A percentile compares a stretch with the other conserved stretches of the same genome.
These are phyloP conservation scores for Heliocidaris tuberculata DNA, from an alignment of 35 echinoderm and acorn worm genomes.

Conservation along the genomic window DNA sequence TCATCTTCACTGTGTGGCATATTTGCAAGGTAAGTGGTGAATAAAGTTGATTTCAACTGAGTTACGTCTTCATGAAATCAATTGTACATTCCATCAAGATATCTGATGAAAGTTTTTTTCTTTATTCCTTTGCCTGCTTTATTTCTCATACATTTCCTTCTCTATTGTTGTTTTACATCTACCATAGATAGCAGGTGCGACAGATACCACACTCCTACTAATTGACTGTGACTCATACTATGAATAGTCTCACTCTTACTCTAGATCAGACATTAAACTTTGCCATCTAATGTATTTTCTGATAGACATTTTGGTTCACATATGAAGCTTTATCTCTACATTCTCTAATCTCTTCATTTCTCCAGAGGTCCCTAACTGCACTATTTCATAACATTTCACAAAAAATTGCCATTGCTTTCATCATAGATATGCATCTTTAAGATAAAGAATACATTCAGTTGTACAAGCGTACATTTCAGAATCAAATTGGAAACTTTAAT, in stretches of 20 bases:
- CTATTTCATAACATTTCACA: background rate
- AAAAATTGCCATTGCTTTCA: background rate
- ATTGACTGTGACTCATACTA: background rate
- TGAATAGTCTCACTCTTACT: no score
- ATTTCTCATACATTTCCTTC: no score
- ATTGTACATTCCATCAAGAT: background rate
- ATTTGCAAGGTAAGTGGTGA: background rate
- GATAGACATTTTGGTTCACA: background rate
- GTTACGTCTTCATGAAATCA: background rate
- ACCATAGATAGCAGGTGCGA: background rate
- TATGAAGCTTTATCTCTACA: background rate
- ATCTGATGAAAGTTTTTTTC: no score
- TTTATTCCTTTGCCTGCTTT: no score
- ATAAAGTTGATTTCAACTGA: background rate
- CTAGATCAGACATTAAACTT: background rate
- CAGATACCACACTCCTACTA: background rate
- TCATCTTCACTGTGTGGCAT: background rate
- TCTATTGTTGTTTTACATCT: background rate
- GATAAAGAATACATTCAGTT: background rate
- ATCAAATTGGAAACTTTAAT: background rate
- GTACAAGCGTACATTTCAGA: background rate
- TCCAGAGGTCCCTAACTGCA: no score
- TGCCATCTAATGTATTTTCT: conserved; percentile 2
- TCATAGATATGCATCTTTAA: background rate
- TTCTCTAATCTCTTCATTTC: background rate